Evolutionary conservation across 37 sponge, comb jelly and placozoan genomes (phyloP).

Genomic region (Beroe ovata): DNA sequence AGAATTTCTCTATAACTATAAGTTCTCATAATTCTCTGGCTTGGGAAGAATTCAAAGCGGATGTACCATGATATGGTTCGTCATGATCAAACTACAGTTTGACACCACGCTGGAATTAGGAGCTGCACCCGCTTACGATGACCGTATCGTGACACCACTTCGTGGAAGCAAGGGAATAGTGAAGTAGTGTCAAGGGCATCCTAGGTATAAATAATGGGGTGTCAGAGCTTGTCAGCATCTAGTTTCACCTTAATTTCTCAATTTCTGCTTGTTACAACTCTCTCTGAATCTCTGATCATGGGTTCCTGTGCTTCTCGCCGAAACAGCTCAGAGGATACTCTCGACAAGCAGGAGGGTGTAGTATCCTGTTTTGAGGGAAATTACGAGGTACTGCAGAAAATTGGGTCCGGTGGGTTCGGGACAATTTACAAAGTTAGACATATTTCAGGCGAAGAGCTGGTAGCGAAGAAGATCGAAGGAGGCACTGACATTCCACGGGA

Average conservation of each 20-base stretch:
- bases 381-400: constrained; percentile 11
- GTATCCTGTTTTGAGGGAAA: neutral
- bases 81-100: too few relatives aligned
- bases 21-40: too few relatives aligned
- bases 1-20: too few relatives aligned
- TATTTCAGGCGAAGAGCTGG: constrained; percentile 13
- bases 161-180: too few relatives aligned
- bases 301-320: constrained; percentile 4
- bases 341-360: neutral
- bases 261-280: constrained; percentile 19
- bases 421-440: constrained; percentile 27
- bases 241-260: neutral
- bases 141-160: too few relatives aligned
- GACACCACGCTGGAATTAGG: too few relatives aligned
- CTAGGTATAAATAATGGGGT: neutral
- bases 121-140: too few relatives aligned
- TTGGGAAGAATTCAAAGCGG: too few relatives aligned
- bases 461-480: constrained; percentile 44
- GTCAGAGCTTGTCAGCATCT: constrained; percentile 24
- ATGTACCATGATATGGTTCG: too few relatives aligned
- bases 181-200: too few relatives aligned
- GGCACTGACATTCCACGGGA: neutral
- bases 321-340: neutral
- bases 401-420: constrained; percentile 38
- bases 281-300: neutral